These are phyloP conservation scores for Kobus ellipsiprymnus DNA, from an alignment of 2,113 vertebrate genomes.

Conservation along the genomic window DNA sequence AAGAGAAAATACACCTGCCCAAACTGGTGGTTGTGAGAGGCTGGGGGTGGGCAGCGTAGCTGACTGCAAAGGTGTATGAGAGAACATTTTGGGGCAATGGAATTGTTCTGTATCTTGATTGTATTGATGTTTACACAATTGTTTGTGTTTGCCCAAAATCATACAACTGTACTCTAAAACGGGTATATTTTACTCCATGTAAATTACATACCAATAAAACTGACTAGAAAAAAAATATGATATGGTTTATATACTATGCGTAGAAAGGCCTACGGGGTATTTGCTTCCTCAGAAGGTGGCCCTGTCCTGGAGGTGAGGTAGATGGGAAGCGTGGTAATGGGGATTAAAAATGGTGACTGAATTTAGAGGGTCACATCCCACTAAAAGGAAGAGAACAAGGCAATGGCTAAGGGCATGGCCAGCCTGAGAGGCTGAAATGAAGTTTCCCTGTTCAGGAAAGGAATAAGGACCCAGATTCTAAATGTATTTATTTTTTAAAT, in stretches of 20 bases:
- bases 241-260: not conserved
- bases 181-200: not conserved
- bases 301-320: not conserved
- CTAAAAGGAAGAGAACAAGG: not conserved
- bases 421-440: not conserved
- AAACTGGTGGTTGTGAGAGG: not conserved
- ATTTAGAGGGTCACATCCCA: not conserved
- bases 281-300: not conserved
- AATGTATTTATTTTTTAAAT: not conserved
- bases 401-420: not conserved
- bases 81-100: not conserved
- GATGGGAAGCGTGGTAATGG: not conserved
- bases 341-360: not conserved
- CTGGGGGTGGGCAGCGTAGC: not conserved
- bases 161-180: not conserved
- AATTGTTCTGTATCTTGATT: not conserved
- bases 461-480: not conserved
- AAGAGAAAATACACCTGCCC: not conserved
- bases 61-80: not conserved
- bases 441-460: not conserved
- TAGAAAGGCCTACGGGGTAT: not conserved
- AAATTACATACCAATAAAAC: not conserved
- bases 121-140: not conserved
- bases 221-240: not conserved
- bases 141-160: not conserved